A percentile compares a stretch with the other conserved stretches of the same genome.
Conservation (phyloP, 2,888 invertebrate genomes). For the Thysanoteuthis rhombus region DNA sequence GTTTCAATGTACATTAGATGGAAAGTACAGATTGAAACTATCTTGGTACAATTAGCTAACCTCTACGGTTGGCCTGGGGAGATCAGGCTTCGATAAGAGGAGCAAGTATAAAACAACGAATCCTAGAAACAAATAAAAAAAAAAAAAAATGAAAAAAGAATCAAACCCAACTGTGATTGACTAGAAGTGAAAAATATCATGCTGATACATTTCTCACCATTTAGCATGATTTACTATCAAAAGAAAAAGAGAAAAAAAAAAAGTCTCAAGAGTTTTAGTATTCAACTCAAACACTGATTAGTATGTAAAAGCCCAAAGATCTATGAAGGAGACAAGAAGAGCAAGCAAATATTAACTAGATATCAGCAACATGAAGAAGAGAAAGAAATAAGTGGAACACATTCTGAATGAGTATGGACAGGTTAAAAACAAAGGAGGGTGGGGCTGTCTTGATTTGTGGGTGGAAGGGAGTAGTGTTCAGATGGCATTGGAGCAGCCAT, state of each 20-base stretch:
- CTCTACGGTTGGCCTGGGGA: neutral
- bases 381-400: neutral
- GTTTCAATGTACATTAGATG: neutral
- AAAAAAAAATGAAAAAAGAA: neutral
- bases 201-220: neutral
- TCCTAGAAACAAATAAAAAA: neutral
- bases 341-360: neutral
- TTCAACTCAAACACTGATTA: neutral
- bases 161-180: neutral
- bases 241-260: neutral
- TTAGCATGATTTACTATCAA: constrained; percentile 12
- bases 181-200: neutral
- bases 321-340: neutral
- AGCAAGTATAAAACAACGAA: neutral
- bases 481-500: neutral
- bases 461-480: neutral
- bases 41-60: neutral
- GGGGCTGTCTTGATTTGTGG: neutral
- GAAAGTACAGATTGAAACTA: neutral
- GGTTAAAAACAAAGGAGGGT: neutral
- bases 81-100: neutral
- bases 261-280: neutral
- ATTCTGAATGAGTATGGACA: neutral
- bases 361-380: neutral
- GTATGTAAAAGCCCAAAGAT: constrained; percentile 12